phyloP scores from a whole-genome alignment of 2,113 vertebrate species.

The Himantopus leucocephalus region DNA sequence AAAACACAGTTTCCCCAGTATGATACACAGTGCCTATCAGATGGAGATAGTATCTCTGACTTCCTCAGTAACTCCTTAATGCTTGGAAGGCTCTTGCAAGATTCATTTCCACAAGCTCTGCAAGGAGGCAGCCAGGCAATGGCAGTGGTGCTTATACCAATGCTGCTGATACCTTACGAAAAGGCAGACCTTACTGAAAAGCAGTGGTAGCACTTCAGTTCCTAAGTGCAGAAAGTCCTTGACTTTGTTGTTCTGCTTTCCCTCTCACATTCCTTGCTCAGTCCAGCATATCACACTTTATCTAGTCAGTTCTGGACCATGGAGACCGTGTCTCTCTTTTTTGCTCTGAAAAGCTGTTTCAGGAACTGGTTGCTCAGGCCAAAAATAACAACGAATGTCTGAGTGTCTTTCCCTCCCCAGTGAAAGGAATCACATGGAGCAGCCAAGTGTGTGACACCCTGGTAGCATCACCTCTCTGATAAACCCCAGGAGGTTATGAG shows the following conservation, averaged over 20 bases:
- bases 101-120: background rate
- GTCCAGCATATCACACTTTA: background rate
- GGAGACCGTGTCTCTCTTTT: fast-evolving
- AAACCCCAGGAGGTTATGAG: background rate
- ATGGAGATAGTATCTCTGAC: background rate
- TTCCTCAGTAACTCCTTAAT: background rate
- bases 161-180: background rate
- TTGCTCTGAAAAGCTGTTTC: background rate
- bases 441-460: background rate
- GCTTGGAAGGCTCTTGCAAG: background rate
- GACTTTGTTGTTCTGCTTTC: background rate
- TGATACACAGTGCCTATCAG: background rate
- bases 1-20: background rate
- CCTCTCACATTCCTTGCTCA: background rate
- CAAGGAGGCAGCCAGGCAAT: background rate
- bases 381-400: background rate
- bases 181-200: background rate
- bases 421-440: background rate
- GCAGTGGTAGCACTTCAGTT: background rate
- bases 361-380: background rate
- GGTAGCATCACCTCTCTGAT: background rate
- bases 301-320: background rate
- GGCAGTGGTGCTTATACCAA: fast-evolving
- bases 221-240: background rate
- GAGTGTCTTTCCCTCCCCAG: background rate